These are phyloP conservation scores for Neria commutata DNA, from an alignment of 2,888 invertebrate genomes.

Conservation along the genomic window DNA sequence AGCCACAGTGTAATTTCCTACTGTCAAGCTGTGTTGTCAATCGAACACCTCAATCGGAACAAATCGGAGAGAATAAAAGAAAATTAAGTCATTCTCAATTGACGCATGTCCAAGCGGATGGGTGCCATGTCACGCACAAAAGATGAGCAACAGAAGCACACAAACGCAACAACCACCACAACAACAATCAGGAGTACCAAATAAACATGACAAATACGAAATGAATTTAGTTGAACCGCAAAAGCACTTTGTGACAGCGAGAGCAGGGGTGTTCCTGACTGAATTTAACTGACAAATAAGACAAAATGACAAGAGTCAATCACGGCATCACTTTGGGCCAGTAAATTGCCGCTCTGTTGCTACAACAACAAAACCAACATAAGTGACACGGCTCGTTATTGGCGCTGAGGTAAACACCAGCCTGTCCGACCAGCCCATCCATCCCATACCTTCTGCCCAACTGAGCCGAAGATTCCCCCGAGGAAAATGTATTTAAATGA, in stretches of 20 bases:
- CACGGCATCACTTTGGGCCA: slow-evolving; percentile 40
- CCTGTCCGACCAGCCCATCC: background rate
- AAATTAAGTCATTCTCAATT: slow-evolving; percentile 27
- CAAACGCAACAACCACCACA: background rate
- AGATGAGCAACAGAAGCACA: background rate
- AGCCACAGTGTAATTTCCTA: too few species aligned
- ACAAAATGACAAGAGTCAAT: slow-evolving; percentile 60
- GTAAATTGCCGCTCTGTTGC: background rate
- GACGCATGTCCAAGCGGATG: slow-evolving; percentile 21
- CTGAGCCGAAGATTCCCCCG: slow-evolving; percentile 30
- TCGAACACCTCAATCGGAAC: slow-evolving; percentile 10
- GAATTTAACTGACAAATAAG: slow-evolving; percentile 56
- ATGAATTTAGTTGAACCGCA: slow-evolving; percentile 14
- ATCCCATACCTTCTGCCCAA: slow-evolving; percentile 11
- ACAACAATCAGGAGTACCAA: background rate
- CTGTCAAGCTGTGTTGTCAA: slow-evolving; percentile 36
- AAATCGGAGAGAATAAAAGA: slow-evolving; percentile 1
- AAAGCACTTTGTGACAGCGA: background rate
- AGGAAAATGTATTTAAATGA: slow-evolving; percentile 54
- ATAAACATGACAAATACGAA: slow-evolving; percentile 16
- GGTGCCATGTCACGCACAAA: slow-evolving; percentile 22
- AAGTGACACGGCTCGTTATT: background rate
- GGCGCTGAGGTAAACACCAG: background rate
- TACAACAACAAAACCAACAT: background rate
- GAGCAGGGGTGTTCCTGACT: background rate